Percentiles rank a stretch among this genome's conserved stretches.
phyloP scores from a whole-genome alignment of 2,113 vertebrate species.

The Salvator merianae region DNA sequence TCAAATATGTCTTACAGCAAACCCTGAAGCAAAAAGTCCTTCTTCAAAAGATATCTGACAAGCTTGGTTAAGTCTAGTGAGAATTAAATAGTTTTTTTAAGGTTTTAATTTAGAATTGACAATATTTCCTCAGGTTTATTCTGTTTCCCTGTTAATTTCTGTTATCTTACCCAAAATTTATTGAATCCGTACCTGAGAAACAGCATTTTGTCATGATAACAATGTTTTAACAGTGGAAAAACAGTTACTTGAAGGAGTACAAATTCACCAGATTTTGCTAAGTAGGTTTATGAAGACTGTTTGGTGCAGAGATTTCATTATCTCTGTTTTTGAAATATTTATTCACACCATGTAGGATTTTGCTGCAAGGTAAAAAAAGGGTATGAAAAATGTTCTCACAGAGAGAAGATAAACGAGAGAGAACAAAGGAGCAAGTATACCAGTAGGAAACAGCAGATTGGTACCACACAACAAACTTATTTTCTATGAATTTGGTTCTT shows the following conservation, averaged over 20 bases:
- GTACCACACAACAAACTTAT: background rate
- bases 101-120: constrained; percentile 39
- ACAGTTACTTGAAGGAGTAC: constrained; percentile 43
- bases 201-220: constrained; percentile 39
- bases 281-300: constrained; percentile 28
- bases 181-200: constrained; percentile 36
- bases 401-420: background rate
- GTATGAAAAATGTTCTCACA: background rate
- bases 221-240: constrained; percentile 40
- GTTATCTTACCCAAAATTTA: constrained; percentile 56
- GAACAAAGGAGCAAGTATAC: background rate
- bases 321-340: background rate
- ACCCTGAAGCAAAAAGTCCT: background rate
- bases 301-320: constrained; percentile 39
- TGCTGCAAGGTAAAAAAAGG: background rate
- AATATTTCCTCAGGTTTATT: constrained; percentile 43
- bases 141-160: constrained; percentile 42
- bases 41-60: constrained; percentile 1
- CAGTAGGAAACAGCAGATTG: no score
- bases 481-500: no score
- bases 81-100: constrained; percentile 45
- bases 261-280: constrained; percentile 26
- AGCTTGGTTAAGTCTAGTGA: constrained; percentile 32
- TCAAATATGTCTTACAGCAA: constrained; percentile 28
- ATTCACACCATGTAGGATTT: background rate